Base-by-base conservation (phyloP, 2,888 invertebrate species). In the Acrocera orbiculus region DNA sequence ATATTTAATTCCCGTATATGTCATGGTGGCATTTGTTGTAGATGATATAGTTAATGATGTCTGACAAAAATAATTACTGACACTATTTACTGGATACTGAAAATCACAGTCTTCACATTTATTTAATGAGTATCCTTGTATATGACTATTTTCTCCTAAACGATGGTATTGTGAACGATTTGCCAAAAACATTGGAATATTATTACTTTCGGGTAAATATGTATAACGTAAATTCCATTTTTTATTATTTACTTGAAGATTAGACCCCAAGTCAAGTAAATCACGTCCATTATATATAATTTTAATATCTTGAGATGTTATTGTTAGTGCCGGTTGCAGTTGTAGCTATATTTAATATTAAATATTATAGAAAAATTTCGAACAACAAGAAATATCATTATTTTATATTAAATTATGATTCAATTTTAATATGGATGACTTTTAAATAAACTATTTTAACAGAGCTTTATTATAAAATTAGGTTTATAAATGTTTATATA, bases 101-200 rank as follows among this genome's bases (percentile, higher is more conserved):
- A 66, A 67, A 50, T 63, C 66, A 44, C 67, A 67, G 39, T 54
- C 49, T 47, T 57, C 59, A 54, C 67, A 67, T 47, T 56, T 54
- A 43, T 66, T 67, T 49, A 60, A 64, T 55, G 67, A 65, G 47
- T 69, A 69, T 56, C 70, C 68, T 52, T 67, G 65, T 49, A 60
- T 62, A 40, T 66, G 62, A 45, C 65, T 66, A 38, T 64, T 63
- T 8, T 65, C 64, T 6, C 68, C 66, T 47, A 70, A 56, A 32
- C 70, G 66, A 52, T 69, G 67, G 47, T 69, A 69, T 53, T 70
- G 66, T 28, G 72, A 71, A 47, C 70, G 66, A 56, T 72, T 72
- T 44, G 66, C 66, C 49, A 70, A 67, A 62, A 67, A 70, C 47
- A 65, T 58, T n/a, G 62, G 56, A 9, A 66, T 63, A 48, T 68